These are phyloP conservation scores for Patella ulyssiponensis DNA, from an alignment of 2,888 invertebrate genomes.

Conservation along the genomic window DNA sequence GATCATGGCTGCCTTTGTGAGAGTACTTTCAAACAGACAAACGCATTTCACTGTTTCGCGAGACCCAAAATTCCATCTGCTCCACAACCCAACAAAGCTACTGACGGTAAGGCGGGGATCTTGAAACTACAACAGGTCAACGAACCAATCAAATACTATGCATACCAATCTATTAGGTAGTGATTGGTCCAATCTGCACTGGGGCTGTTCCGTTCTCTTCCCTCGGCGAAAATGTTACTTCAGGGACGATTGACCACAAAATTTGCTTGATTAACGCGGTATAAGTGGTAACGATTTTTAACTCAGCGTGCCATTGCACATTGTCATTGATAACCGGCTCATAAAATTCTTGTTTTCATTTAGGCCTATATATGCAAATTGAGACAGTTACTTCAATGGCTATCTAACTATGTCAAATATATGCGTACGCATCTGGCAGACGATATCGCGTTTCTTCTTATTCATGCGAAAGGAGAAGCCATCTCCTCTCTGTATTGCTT, in stretches of 20 bases:
- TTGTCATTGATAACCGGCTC: constrained; percentile 3
- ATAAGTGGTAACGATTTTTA: constrained; percentile 5
- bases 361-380: too few relatives aligned
- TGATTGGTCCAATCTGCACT: constrained; percentile 23
- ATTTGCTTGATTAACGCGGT: neutral
- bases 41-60: constrained; percentile 43
- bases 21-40: constrained; percentile 43
- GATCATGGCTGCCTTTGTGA: constrained; percentile 58
- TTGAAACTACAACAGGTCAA: constrained; percentile 19
- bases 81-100: constrained; percentile 19
- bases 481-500: too few relatives aligned
- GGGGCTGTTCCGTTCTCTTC: constrained; percentile 45
- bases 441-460: too few relatives aligned
- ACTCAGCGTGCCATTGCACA: constrained; percentile 1
- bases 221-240: constrained; percentile 25
- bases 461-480: too few relatives aligned
- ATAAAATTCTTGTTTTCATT: neutral
- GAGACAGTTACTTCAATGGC: too few relatives aligned
- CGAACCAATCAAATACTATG: constrained; percentile 19
- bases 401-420: too few relatives aligned
- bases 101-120: constrained; percentile 14
- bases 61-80: constrained; percentile 41
- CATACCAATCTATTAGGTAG: constrained; percentile 33
- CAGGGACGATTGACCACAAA: neutral
- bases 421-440: too few relatives aligned